These are phyloP conservation scores for Eustalomyia histrio DNA, from an alignment of 2,888 invertebrate genomes.

Conservation along the genomic window DNA sequence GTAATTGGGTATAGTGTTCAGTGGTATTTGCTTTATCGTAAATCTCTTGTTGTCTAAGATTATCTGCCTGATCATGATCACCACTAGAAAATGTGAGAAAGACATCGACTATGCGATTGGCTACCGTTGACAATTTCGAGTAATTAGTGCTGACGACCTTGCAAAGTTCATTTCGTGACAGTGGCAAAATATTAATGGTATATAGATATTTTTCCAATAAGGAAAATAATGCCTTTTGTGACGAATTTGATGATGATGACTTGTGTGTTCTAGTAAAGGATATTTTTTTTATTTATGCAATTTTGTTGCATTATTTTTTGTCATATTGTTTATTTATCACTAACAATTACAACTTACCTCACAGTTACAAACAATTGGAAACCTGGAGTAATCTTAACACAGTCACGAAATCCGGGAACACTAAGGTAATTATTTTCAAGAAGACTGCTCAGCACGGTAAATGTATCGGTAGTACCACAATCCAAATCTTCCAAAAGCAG, in stretches of 20 bases:
- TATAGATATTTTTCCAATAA: conserved; percentile 91
- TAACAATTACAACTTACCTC: conserved; percentile 80
- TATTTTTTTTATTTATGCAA: too few relatives aligned
- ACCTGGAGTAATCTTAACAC: conserved; percentile 88
- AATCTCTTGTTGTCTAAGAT: conserved; percentile 78
- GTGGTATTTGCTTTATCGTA: conserved; percentile 72
- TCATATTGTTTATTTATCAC: too few relatives aligned
- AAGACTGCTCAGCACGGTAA: conserved; percentile 91
- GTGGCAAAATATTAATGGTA: conserved; percentile 89
- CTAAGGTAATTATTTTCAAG: conserved; percentile 90
- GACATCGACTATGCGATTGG: conserved; percentile 89
- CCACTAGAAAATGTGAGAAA: conserved; percentile 90
- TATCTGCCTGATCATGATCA: conserved; percentile 81
- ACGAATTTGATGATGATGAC: conserved; percentile 70
- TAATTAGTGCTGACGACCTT: conserved; percentile 86
- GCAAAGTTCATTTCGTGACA: conserved; percentile 87
- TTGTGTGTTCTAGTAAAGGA: conserved; percentile 75
- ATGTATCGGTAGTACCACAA: conserved; percentile 94
- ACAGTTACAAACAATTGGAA: conserved; percentile 97
- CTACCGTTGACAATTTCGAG: conserved; percentile 86
- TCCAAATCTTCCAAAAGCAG: conserved; percentile 97
- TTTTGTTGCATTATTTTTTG: too few relatives aligned
- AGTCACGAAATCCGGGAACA: conserved; percentile 93
- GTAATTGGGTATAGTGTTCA: conserved; percentile 73
- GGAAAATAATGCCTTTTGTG: conserved; percentile 83